These are phyloP conservation scores for Motacilla tschutschensis DNA, from an alignment of 2,113 vertebrate genomes.

Conservation along the genomic window DNA sequence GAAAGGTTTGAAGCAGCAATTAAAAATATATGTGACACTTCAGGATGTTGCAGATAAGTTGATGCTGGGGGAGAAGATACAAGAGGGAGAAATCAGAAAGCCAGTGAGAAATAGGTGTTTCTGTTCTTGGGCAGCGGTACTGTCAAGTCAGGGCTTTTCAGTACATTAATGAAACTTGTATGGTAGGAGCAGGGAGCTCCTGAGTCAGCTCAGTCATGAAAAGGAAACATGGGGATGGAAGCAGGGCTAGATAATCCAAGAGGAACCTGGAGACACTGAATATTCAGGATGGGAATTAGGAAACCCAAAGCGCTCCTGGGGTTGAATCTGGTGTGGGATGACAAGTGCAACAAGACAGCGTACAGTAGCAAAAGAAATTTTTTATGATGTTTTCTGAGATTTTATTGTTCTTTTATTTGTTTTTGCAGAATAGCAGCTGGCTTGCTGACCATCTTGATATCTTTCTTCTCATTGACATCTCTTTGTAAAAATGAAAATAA, in stretches of 20 bases:
- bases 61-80: neutral
- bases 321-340: neutral
- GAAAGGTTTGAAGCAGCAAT: neutral
- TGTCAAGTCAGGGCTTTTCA: neutral
- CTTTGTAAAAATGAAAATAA: constrained; percentile 66
- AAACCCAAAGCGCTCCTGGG: neutral
- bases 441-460: constrained; percentile 77
- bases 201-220: neutral
- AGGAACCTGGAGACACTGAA: neutral
- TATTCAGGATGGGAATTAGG: neutral
- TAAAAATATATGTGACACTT: neutral
- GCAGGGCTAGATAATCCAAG: neutral
- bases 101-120: neutral
- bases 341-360: accelerated
- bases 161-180: neutral
- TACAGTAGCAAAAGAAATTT: neutral
- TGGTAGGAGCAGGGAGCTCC: neutral
- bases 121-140: neutral
- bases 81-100: neutral
- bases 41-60: neutral
- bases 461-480: constrained; percentile 67
- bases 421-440: constrained; percentile 79
- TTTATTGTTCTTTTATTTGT: constrained; percentile 11
- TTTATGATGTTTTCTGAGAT: neutral
- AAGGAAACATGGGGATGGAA: neutral